Evolutionary conservation across 2,888 invertebrate species (phyloP).

Genomic region (Clostera curtula): DNA sequence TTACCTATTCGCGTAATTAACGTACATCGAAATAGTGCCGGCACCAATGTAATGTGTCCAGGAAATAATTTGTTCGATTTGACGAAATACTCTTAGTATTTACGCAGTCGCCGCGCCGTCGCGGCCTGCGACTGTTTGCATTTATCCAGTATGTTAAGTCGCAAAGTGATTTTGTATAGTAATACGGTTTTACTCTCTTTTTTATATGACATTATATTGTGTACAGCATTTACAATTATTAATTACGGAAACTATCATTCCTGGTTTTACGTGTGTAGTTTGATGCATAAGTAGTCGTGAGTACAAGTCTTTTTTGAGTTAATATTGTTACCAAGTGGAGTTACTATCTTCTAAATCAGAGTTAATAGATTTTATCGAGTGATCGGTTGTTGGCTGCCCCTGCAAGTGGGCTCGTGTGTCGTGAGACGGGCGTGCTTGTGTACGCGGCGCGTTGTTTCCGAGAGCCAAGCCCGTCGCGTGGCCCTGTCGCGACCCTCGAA

Average conservation of each 20-base stretch:
- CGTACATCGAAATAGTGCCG: conserved; percentile 26
- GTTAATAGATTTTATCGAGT: conserved; percentile 26
- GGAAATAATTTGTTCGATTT: conserved; percentile 36
- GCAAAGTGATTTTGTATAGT: conserved; percentile 63
- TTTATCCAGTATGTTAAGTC: conserved; percentile 63
- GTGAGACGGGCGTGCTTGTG: too few species aligned
- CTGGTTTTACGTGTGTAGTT: conserved; percentile 37
- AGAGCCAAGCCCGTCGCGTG: too few species aligned
- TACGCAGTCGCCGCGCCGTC: conserved; percentile 40
- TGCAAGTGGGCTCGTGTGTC: conserved; percentile 11
- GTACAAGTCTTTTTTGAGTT: conserved; percentile 44
- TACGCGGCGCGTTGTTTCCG: too few species aligned
- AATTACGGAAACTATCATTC: conserved; percentile 66
- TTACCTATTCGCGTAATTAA: conserved; percentile 47
- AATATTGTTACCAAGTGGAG: conserved; percentile 67
- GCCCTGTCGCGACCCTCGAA: conserved; percentile 18
- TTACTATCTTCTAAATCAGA: conserved; percentile 50
- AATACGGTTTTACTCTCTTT: conserved; percentile 53
- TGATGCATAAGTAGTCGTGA: conserved; percentile 20
- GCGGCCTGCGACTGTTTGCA: conserved; percentile 59
- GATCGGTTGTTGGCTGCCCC: conserved; percentile 14
- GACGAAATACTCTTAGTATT: conserved; percentile 55
- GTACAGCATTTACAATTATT: conserved; percentile 65
- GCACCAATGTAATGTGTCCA: conserved; percentile 27
- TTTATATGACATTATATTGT: conserved; percentile 42